Conservation (phyloP, 2,888 invertebrate genomes). For the Cephus spinipes region DNA sequence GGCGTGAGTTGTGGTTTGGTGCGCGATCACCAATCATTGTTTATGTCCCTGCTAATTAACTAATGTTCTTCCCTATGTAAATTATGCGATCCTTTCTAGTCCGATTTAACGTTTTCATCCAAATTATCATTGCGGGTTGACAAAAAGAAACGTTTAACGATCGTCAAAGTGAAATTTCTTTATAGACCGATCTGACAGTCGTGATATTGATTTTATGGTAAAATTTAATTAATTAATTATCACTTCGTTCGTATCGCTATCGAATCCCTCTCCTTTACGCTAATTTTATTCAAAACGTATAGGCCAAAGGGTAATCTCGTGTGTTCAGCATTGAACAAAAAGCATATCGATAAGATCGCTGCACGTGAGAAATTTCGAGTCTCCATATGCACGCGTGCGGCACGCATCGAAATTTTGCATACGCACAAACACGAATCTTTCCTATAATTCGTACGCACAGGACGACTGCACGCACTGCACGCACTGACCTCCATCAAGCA, state of each 20-base stretch:
- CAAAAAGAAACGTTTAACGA: background rate
- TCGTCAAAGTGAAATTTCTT: background rate
- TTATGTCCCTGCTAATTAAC: conserved; percentile 63
- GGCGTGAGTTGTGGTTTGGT: conserved; percentile 56
- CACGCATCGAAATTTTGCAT: conserved; percentile 1
- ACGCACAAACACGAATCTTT: conserved; percentile 2
- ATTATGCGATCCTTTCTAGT: conserved; percentile 45
- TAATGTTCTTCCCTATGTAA: conserved; percentile 65
- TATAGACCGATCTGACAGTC: too few species aligned
- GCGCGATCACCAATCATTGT: conserved; percentile 64
- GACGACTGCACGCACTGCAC: conserved; percentile 21
- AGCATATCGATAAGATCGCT: background rate
- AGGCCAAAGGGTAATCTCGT: background rate
- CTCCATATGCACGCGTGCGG: background rate
- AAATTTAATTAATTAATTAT: background rate
- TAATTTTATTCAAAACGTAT: conserved; percentile 2
- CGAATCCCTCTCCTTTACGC: background rate
- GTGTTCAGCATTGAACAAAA: background rate
- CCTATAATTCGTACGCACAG: conserved; percentile 11
- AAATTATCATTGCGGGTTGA: background rate
- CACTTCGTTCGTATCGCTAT: too few species aligned
- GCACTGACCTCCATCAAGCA: conserved; percentile 49
- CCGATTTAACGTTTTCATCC: conserved; percentile 2
- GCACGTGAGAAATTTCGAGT: background rate
- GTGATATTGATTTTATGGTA: background rate